These are phyloP conservation scores for Fringilla coelebs DNA, from an alignment of 2,797 vertebrate genomes.

Conservation along the genomic window DNA sequence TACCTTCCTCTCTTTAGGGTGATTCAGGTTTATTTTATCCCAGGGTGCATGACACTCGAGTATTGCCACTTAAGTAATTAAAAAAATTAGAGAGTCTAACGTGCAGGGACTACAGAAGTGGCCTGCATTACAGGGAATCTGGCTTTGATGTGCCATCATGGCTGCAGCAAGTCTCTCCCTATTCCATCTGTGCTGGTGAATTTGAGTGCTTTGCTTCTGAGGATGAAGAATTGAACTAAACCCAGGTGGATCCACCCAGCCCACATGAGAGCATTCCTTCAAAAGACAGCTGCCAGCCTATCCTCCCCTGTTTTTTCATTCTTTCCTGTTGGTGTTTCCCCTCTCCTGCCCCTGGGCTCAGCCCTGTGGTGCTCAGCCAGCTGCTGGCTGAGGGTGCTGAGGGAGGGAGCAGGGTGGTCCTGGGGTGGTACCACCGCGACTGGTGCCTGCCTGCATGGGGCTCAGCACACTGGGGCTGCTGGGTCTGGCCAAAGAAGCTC, in stretches of 20 bases:
- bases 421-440: background rate
- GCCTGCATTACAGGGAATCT: background rate
- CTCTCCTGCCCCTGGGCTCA: background rate
- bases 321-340: background rate
- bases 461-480: background rate
- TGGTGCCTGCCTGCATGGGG: background rate
- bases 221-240: background rate
- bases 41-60: background rate
- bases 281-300: background rate
- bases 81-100: background rate
- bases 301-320: background rate
- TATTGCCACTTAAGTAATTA: background rate
- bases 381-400: background rate
- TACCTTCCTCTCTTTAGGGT: background rate
- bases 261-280: background rate
- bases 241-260: background rate
- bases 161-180: background rate
- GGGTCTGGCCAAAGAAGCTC: background rate
- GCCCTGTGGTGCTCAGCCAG: background rate
- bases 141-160: background rate
- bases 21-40: background rate
- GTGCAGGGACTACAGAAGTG: background rate
- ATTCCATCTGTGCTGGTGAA: background rate
- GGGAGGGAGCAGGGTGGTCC: background rate
- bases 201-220: background rate